phyloP scores from a whole-genome alignment of 2,113 vertebrate genomes.

The Myotis brandtii region DNA sequence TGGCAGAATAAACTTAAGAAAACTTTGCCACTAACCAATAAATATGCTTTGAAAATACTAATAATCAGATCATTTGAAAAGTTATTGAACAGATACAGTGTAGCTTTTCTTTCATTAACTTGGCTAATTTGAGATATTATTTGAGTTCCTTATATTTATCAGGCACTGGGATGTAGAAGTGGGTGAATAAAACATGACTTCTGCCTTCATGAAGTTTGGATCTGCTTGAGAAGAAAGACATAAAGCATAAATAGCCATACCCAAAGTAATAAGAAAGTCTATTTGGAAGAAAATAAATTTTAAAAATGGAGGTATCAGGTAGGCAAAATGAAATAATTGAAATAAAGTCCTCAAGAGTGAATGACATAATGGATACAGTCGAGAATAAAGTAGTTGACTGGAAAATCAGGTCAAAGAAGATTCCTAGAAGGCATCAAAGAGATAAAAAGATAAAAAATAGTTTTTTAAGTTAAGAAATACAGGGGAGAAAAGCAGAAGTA shows the following conservation, averaged over 20 bases:
- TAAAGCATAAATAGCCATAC: background rate
- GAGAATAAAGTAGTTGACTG: background rate
- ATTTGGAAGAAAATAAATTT: background rate
- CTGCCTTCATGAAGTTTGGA: background rate
- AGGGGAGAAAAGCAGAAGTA: background rate
- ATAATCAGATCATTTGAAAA: background rate
- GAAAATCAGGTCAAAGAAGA: background rate
- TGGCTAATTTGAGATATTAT: background rate
- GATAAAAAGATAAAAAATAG: background rate
- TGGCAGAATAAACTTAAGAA: background rate
- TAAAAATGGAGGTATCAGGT: background rate
- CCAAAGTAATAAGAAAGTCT: background rate
- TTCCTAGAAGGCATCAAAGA: background rate
- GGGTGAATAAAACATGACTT: background rate
- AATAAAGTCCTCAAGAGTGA: background rate
- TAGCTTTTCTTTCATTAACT: conserved; percentile 11
- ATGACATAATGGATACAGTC: background rate
- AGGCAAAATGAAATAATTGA: background rate
- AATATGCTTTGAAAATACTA: background rate
- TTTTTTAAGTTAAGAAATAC: background rate
- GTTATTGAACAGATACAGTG: background rate
- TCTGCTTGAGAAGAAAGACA: background rate
- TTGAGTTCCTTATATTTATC: background rate
- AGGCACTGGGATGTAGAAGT: background rate
- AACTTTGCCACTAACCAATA: background rate